Base-by-base conservation (phyloP, 2,888 invertebrate species). In the Scaptodrosophila latifasciaeformis region DNA sequence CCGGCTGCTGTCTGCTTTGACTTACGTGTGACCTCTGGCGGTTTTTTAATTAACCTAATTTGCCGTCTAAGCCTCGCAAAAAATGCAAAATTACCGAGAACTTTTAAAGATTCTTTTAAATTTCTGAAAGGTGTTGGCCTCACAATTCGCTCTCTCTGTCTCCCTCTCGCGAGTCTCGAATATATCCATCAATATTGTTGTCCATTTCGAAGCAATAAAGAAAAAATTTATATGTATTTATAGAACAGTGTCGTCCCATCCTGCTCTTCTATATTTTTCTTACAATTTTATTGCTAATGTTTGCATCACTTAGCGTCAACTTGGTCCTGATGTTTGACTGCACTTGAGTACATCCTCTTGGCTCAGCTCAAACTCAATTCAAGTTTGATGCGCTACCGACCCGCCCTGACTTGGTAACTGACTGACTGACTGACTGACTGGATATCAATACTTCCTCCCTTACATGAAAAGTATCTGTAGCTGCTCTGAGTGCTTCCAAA, bases 31-130 rank as follows among this genome's bases (percentile, higher is more conserved):
- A 72, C 80, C 80, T 80, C 77, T 62, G 80, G 81, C 68, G 66
- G 61, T 77, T 76, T n/a, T 76, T 76, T 80, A 76, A 76, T 76
- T 76, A 76, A 80, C 75, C 75, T 80, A 75, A 75, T 75, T 75
- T 75, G 62, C 62, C 69, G 69, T 60, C 46, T 69, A 54, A 62
- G 61, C 59, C 54, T 12, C 31, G 49, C 2, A 18, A 27, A 18
- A 42, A 21, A 43, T n/a, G n/a, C 19, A 21, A 43, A 2, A 27
- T 24, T 6, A n/a, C 10, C 19, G 24, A 27, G 5, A 21, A 43
- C 19, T 42, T 42, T 3, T n/a, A n/a, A n/a, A n/a, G n/a, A n/a
- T n/a, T n/a, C n/a, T n/a, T n/a, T n/a, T 7, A 24, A 24, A 24
- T 24, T 24, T 7, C 24, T 24, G 4, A 24, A 3, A 24, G 24